Conservation (phyloP, 2,888 invertebrate species). For the Bombylius discolor region DNA sequence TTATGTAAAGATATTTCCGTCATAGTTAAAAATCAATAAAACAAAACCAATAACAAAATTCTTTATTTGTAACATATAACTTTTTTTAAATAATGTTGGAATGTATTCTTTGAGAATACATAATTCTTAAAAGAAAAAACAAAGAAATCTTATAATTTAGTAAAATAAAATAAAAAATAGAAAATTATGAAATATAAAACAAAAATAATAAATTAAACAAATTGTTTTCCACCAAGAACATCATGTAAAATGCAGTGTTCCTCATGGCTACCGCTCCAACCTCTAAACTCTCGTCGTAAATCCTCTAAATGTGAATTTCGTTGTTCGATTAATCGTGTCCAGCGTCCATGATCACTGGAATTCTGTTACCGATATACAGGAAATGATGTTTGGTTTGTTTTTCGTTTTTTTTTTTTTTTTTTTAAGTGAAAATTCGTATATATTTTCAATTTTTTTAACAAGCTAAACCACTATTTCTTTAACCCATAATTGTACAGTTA, state of each 20-base stretch:
- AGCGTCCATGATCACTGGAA: slow-evolving; percentile 28
- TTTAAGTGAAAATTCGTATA: too few species aligned
- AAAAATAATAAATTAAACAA: too few species aligned
- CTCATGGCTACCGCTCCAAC: slow-evolving; percentile 33
- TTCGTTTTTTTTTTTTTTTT: too few species aligned
- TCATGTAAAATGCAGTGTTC: slow-evolving; percentile 34
- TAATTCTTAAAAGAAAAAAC: not conserved
- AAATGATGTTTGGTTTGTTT: too few species aligned
- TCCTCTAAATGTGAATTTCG: slow-evolving; percentile 28
- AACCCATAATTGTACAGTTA: too few species aligned
- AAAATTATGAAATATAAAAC: too few species aligned
- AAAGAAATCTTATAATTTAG: not conserved
- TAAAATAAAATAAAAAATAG: not conserved
- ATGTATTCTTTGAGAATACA: not conserved
- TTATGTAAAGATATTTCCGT: too few species aligned
- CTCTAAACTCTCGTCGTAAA: slow-evolving; percentile 29
- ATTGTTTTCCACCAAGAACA: slow-evolving; percentile 18
- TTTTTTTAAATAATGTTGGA: not conserved
- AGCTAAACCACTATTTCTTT: too few species aligned
- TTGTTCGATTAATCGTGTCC: slow-evolving; percentile 30
- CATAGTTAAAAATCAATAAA: not conserved
- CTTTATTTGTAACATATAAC: slow-evolving; percentile 10
- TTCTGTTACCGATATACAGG: not conserved
- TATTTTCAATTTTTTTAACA: too few species aligned
- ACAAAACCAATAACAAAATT: slow-evolving; percentile 6